These are phyloP conservation scores for Gulo gulo DNA, from an alignment of 2,113 vertebrate genomes.

Conservation along the genomic window DNA sequence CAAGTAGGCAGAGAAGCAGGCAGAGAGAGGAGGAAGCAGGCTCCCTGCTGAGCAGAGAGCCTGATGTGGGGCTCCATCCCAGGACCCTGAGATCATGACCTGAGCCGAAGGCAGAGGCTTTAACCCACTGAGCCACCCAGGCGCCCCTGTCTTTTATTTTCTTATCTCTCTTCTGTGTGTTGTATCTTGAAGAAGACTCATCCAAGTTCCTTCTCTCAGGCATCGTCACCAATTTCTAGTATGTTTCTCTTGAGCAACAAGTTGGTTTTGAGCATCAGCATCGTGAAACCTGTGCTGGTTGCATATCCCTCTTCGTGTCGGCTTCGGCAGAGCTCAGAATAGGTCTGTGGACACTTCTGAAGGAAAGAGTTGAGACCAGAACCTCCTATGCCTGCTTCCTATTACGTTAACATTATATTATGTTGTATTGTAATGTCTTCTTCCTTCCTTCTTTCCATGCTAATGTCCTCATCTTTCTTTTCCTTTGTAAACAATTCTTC, in stretches of 20 bases:
- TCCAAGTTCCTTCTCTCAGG: not conserved
- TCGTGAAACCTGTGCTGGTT: not conserved
- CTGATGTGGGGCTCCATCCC: no score
- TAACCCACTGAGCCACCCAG: no score
- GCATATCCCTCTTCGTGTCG: not conserved
- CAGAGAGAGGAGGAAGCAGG: no score
- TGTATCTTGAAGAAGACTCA: not conserved
- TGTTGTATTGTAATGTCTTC: not conserved
- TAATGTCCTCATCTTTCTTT: not conserved
- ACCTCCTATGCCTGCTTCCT: not conserved
- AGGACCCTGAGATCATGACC: no score
- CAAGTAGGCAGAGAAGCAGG: no score
- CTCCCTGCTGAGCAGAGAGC: no score
- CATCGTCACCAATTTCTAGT: not conserved
- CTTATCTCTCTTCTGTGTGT: not conserved
- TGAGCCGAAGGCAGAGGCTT: no score
- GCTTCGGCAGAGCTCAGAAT: no score
- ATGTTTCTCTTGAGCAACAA: not conserved
- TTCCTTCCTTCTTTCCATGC: not conserved
- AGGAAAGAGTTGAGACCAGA: not conserved
- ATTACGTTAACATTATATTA: not conserved
- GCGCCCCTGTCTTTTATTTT: not conserved
- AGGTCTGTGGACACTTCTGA: rapidly evolving
- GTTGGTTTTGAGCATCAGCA: rapidly evolving
- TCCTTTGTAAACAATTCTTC: not conserved